Conservation (phyloP, 2,113 vertebrate genomes). For the Coptodon rendalli region DNA sequence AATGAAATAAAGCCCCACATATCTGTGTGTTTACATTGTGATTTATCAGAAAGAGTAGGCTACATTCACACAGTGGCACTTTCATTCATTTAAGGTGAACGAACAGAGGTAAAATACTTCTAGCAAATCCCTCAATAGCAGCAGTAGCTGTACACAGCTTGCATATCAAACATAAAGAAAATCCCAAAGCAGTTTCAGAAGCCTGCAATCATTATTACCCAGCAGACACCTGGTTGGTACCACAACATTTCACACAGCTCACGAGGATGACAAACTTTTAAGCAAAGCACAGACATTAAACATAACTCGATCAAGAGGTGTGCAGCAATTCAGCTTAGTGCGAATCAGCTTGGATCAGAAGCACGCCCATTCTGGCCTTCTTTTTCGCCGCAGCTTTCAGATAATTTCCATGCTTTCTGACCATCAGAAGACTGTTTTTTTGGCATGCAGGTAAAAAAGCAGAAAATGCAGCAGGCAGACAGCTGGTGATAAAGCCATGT, state of each 20-base stretch:
- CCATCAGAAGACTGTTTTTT: conserved; percentile 54
- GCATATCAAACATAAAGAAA: background rate
- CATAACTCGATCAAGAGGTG: conserved; percentile 77
- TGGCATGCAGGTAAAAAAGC: conserved; percentile 78
- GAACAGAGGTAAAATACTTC: background rate
- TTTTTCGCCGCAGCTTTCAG: background rate
- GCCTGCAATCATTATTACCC: background rate
- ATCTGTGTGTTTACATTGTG: background rate
- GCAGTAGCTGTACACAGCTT: background rate
- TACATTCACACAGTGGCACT: background rate
- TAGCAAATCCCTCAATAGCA: background rate
- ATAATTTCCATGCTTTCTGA: conserved; percentile 59
- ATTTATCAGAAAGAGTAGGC: background rate
- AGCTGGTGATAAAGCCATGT: conserved; percentile 19
- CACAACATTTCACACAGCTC: conserved; percentile 9
- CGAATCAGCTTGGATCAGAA: conserved; percentile 46
- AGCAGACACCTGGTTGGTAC: background rate
- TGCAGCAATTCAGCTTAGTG: conserved; percentile 70
- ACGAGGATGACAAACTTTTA: background rate
- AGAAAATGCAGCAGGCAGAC: conserved; percentile 59
- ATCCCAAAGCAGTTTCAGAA: background rate
- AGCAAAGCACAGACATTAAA: conserved; percentile 62
- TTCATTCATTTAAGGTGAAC: background rate
- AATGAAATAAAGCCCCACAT: background rate
- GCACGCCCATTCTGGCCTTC: background rate